Percentiles rank a stretch among this genome's conserved stretches.
These are phyloP conservation scores for Loxodonta africana DNA, from an alignment of 2,113 vertebrate species.

Conservation along the genomic window DNA sequence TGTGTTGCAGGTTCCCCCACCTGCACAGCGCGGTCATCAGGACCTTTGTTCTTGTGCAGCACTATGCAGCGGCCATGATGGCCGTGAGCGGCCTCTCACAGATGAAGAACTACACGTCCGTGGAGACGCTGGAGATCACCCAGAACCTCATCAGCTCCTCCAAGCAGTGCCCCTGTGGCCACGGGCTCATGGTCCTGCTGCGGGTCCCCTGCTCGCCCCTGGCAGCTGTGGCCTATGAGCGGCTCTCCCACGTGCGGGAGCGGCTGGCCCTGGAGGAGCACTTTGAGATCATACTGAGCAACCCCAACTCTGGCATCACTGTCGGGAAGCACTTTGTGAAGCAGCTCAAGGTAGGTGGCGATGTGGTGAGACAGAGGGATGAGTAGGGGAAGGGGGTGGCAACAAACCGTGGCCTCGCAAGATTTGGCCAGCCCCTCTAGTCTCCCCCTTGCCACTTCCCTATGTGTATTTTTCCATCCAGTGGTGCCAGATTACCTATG, in stretches of 20 bases:
- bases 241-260: slow-evolving; percentile 93
- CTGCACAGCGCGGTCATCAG: slow-evolving; percentile 97
- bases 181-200: slow-evolving; percentile 98
- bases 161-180: slow-evolving; percentile 93
- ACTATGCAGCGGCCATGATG: slow-evolving; percentile 97
- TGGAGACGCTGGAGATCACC: slow-evolving; percentile 97
- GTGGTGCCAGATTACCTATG: neutral
- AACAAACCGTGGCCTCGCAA: fast-evolving
- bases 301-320: slow-evolving; percentile 91
- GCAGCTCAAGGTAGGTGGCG: slow-evolving; percentile 92
- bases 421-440: fast-evolving
- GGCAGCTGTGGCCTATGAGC: slow-evolving; percentile 94
- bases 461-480: neutral
- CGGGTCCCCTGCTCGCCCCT: slow-evolving; percentile 95
- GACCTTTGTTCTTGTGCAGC: slow-evolving; percentile 96
- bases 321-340: slow-evolving; percentile 95
- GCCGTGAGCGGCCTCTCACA: slow-evolving; percentile 92
- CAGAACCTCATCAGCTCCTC: slow-evolving; percentile 94
- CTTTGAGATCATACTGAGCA: slow-evolving; percentile 97
- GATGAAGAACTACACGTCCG: slow-evolving; percentile 97
- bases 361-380: fast-evolving
- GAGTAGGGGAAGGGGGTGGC: fast-evolving
- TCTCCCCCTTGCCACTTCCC: fast-evolving
- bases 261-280: slow-evolving; percentile 94
- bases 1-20: slow-evolving; percentile 93